phyloP scores from a whole-genome alignment of 1,140 invertebrate genomes.

The Drosophila paulistorum region DNA sequence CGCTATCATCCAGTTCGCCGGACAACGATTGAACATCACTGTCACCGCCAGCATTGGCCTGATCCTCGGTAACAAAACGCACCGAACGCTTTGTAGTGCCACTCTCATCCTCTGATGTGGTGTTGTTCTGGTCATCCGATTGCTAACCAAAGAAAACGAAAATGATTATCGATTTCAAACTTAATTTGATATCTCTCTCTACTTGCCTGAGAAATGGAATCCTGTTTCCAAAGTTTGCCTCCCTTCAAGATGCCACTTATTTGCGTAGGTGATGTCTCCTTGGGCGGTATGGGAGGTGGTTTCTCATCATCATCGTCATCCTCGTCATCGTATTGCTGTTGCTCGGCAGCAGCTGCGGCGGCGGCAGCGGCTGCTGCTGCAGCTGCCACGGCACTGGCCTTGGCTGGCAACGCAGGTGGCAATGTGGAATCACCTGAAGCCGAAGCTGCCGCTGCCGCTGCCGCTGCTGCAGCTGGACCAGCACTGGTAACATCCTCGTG shows the following conservation, averaged over 20 bases:
- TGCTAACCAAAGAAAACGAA: constrained; percentile 34
- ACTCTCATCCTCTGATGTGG: constrained; percentile 76
- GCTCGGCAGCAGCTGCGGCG: constrained; percentile 19
- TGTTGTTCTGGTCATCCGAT: constrained; percentile 81
- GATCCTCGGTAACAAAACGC: constrained; percentile 72
- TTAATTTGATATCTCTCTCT: no score
- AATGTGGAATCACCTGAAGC: constrained; percentile 31
- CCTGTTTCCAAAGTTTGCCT: constrained; percentile 86
- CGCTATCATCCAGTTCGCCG: constrained; percentile 66
- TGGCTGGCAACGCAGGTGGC: constrained; percentile 70
- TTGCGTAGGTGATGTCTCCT: constrained; percentile 83
- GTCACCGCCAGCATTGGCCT: constrained; percentile 59
- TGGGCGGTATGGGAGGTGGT: constrained; percentile 73
- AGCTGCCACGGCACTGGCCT: constrained; percentile 56
- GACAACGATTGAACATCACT: constrained; percentile 64
- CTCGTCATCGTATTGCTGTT: constrained; percentile 20
- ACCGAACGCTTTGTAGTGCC: constrained; percentile 78
- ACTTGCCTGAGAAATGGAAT: constrained; percentile 82
- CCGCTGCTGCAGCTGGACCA: not conserved
- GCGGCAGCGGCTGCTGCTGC: constrained; percentile 19
- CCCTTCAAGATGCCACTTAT: constrained; percentile 87
- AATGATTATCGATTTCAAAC: no score
- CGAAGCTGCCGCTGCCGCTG: constrained; percentile 1
- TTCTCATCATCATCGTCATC: constrained; percentile 52
- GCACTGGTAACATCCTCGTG: constrained; percentile 51